Evolutionary conservation across 2,113 vertebrate genomes (phyloP), one percentile per base, ranked within the genome.

Genomic region (Larimichthys polyactis): DNA sequence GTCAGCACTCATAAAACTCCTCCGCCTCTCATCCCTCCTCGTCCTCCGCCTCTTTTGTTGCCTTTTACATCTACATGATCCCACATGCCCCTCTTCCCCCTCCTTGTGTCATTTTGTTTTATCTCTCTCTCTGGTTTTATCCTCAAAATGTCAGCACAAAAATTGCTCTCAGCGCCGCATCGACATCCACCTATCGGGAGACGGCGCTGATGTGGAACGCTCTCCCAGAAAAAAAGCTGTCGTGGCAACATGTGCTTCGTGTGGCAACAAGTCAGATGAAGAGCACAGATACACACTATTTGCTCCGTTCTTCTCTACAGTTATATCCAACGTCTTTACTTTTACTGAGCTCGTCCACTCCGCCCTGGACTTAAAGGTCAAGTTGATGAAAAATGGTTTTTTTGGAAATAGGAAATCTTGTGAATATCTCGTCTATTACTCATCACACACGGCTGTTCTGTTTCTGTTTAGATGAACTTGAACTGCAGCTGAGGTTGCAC

Each of bases 1-100:
- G 78, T 87, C 76, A 57, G 67, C 79, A 27, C 82, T 85, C 68
- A 60, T 85, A 57, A 49, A 66, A 11, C 78, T 68, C 79, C 64
- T 40, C 62, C 36, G 15, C 57, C 62, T 70, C 73, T 66, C 69
- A 5, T 32, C 36, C 11, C 9, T 64, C 11, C 11, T 5, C 20
- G 55, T 40, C 14, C 54, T 48, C 44, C 11, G 3, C 22, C 62
- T 46, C 24, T 44, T 67, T 52, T 22, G 11, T 54, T 40, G n/a
- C 17, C 3, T 72, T 49, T 52, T 24, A 58, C 62, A 36, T 73
- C 78, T 57, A 44, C 70, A 44, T 51, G 29, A 52, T 79, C 59
- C 59, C 60, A 59, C 40, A 2, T 1, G 32, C 10, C 29, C 57
- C 55, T n/a, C 17, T 40, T 5, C 24, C 24, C 36, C n/a, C 11